Percentiles rank a stretch among this genome's conserved stretches.
Conservation (phyloP, 2,888 invertebrate species). For the Pollenia angustigena region DNA sequence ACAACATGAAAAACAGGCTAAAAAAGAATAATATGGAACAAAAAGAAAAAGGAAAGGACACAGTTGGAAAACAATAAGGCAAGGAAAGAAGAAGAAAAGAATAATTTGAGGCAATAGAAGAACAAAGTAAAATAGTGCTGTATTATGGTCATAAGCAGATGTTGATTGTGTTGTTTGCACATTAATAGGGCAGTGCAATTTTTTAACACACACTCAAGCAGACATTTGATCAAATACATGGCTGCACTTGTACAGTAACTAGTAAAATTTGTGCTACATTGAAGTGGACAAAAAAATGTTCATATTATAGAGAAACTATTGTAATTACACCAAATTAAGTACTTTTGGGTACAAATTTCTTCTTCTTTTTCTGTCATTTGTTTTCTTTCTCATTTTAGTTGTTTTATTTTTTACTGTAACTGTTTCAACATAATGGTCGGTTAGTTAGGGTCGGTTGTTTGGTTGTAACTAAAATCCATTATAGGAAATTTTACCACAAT, state of each 20-base stretch:
- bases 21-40: constrained; percentile 3
- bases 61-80: neutral
- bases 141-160: constrained; percentile 63
- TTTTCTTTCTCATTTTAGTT: neutral
- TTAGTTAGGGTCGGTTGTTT: constrained; percentile 4
- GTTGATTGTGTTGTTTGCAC: constrained; percentile 52
- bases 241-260: constrained; percentile 3
- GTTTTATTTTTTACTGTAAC: neutral
- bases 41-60: neutral
- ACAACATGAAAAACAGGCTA: constrained; percentile 24
- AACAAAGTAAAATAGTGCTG: constrained; percentile 11
- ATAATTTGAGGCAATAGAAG: constrained; percentile 19
- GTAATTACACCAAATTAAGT: too few species aligned
- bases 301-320: too few species aligned
- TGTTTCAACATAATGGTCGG: constrained; percentile 4
- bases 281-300: neutral
- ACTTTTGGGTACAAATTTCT: too few species aligned
- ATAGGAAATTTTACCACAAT: constrained; percentile 58
- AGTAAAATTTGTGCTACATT: neutral
- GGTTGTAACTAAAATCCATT: constrained; percentile 42
- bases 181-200: constrained; percentile 52
- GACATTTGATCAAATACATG: constrained; percentile 9
- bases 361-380: too few species aligned
- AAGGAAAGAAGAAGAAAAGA: neutral
- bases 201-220: neutral